These are phyloP conservation scores for Speoplatyrhinus poulsoni DNA, from an alignment of 2,113 vertebrate genomes.

Conservation along the genomic window DNA sequence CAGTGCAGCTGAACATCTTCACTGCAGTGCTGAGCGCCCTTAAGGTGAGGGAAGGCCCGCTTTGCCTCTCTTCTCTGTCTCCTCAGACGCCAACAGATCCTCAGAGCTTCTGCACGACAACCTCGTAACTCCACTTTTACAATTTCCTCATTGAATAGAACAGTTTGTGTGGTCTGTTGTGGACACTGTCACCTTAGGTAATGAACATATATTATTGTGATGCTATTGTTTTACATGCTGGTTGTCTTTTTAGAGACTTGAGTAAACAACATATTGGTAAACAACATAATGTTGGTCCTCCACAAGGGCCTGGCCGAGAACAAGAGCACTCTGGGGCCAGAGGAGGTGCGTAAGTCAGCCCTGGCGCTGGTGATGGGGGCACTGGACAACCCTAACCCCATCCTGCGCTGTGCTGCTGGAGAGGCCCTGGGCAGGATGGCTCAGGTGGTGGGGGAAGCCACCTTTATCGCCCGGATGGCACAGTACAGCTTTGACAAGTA, in stretches of 20 bases:
- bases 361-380: constrained; percentile 97
- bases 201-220: too few species aligned
- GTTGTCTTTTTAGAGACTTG: not conserved
- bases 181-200: too few species aligned
- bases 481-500: constrained; percentile 99
- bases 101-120: not conserved
- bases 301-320: constrained; percentile 95
- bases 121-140: not conserved
- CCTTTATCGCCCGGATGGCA: constrained; percentile 98
- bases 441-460: constrained; percentile 96
- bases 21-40: constrained; percentile 97
- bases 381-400: constrained; percentile 96
- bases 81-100: not conserved
- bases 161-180: too few species aligned
- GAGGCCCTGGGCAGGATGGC: constrained; percentile 98
- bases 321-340: constrained; percentile 95
- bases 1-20: constrained; percentile 98
- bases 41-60: constrained; percentile 79
- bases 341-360: constrained; percentile 96
- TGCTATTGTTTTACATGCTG: too few species aligned
- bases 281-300: not conserved
- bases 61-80: not conserved
- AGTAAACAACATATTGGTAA: too few species aligned
- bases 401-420: constrained; percentile 94
- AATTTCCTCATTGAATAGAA: not conserved